Evolutionary conservation across 2,113 vertebrate genomes (phyloP).

Genomic region (Scomber colias): DNA sequence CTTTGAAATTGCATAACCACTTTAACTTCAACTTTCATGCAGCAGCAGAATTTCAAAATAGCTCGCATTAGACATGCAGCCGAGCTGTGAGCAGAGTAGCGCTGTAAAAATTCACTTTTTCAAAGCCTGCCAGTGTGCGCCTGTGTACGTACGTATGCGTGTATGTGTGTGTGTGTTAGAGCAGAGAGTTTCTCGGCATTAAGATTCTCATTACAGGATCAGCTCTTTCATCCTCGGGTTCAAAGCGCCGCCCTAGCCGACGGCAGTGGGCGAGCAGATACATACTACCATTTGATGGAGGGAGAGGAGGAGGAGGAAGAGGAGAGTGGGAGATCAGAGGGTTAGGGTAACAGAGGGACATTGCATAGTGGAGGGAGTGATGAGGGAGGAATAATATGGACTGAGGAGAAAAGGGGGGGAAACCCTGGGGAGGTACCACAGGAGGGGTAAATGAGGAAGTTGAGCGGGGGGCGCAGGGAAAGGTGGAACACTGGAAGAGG

Average conservation of each 20-base stretch:
- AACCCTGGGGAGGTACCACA: conserved; percentile 17
- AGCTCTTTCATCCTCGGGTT: conserved; percentile 77
- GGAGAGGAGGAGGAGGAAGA: conserved; percentile 32
- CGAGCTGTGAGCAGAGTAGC: conserved; percentile 28
- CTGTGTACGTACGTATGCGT: not conserved
- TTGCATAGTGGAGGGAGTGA: not conserved
- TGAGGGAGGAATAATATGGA: conserved; percentile 2
- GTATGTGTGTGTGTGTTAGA: conserved; percentile 27
- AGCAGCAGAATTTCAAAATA: conserved; percentile 70
- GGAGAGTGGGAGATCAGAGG: conserved; percentile 48
- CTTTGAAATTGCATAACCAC: conserved; percentile 68
- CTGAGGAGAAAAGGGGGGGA: conserved; percentile 34
- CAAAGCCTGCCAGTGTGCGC: conserved; percentile 38
- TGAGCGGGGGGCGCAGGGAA: not conserved
- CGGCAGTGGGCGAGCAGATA: conserved; percentile 58
- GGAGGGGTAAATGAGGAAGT: conserved; percentile 13
- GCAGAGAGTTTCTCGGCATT: conserved; percentile 62
- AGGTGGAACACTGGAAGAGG: not conserved
- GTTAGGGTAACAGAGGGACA: conserved; percentile 37
- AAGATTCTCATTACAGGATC: conserved; percentile 77
- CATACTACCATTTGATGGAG: conserved; percentile 49
- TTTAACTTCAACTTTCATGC: conserved; percentile 58
- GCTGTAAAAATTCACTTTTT: conserved; percentile 59
- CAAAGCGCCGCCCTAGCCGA: conserved; percentile 68
- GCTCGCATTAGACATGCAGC: conserved; percentile 69